A percentile compares a stretch with the other conserved stretches of the same genome.
phyloP scores from a whole-genome alignment of 2,888 invertebrate species.

The Agriopis leucophaearia region DNA sequence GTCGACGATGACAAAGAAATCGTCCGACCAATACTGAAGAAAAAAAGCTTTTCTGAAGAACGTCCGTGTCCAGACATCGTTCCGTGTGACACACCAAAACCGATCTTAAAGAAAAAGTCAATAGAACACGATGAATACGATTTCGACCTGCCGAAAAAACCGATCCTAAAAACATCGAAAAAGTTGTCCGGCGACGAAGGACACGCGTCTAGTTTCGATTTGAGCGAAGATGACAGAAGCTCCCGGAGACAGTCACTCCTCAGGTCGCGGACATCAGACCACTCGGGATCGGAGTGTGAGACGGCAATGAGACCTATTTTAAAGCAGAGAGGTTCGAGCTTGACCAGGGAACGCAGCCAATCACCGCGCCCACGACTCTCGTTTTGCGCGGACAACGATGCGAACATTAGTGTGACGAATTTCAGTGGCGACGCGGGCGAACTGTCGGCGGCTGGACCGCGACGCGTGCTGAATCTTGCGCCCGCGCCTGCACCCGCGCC shows the following conservation, averaged over 20 bases:
- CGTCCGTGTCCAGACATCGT: conserved; percentile 83
- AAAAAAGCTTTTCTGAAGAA: conserved; percentile 92
- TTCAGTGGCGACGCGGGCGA: conserved; percentile 80
- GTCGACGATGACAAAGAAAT: conserved; percentile 86
- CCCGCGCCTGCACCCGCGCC: conserved; percentile 64
- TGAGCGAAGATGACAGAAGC: conserved; percentile 84
- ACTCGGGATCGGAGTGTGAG: conserved; percentile 86
- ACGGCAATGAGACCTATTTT: conserved; percentile 88
- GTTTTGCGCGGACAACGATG: conserved; percentile 85
- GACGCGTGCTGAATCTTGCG: conserved; percentile 74
- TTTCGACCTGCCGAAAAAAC: conserved; percentile 90
- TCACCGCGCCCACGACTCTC: conserved; percentile 89
- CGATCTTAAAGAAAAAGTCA: conserved; percentile 95
- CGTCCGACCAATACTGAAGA: conserved; percentile 93
- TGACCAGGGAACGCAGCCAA: conserved; percentile 87
- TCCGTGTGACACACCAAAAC: conserved; percentile 86
- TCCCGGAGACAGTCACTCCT: conserved; percentile 86
- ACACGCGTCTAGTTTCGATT: conserved; percentile 83
- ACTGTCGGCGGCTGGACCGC: conserved; percentile 81
- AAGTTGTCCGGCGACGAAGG: conserved; percentile 89
- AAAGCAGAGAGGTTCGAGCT: conserved; percentile 87
- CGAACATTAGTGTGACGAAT: conserved; percentile 78
- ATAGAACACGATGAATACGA: conserved; percentile 91
- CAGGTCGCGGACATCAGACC: conserved; percentile 83
- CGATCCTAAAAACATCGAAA: conserved; percentile 92